Percentiles rank a stretch among this genome's conserved stretches.
phyloP scores from a whole-genome alignment of 1,140 invertebrate genomes.

The Penaeus indicus region DNA sequence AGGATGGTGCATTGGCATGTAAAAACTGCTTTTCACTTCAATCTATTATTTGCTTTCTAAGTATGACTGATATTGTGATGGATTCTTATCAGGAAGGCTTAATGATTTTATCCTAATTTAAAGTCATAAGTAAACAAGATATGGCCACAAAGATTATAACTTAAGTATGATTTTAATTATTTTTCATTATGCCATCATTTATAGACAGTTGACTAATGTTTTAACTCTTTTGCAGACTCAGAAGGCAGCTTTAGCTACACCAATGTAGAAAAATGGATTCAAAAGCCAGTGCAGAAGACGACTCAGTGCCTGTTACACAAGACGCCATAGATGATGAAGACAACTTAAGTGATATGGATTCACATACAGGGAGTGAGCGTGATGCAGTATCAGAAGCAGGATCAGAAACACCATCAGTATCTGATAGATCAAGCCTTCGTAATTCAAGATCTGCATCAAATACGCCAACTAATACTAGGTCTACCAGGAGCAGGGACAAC shows the following conservation, averaged over 20 bases:
- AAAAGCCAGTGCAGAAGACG: conserved; percentile 42
- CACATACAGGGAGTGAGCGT: conserved; percentile 50
- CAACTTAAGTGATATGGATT: conserved; percentile 54
- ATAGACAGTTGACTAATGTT: neutral
- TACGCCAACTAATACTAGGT: conserved; percentile 57
- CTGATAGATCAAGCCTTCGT: conserved; percentile 43
- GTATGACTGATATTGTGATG: too few species aligned
- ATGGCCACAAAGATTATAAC: too few species aligned
- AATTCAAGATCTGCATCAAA: conserved; percentile 40
- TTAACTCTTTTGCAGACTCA: neutral
- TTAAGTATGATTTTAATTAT: too few species aligned
- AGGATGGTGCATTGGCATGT: too few species aligned
- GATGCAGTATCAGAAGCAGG: conserved; percentile 51
- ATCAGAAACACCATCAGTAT: conserved; percentile 53
- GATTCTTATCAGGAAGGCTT: too few species aligned
- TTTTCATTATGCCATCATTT: too few species aligned
- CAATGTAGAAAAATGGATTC: conserved; percentile 49
- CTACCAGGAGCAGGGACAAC: conserved; percentile 60
- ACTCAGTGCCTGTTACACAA: conserved; percentile 38
- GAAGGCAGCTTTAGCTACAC: conserved; percentile 24
- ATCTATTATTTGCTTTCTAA: too few species aligned
- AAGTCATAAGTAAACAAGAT: too few species aligned
- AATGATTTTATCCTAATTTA: too few species aligned
- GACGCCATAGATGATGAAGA: conserved; percentile 48
- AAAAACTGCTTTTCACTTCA: too few species aligned